These are phyloP conservation scores for Heteropelma amictum DNA, from an alignment of 2,888 invertebrate genomes.

Conservation along the genomic window DNA sequence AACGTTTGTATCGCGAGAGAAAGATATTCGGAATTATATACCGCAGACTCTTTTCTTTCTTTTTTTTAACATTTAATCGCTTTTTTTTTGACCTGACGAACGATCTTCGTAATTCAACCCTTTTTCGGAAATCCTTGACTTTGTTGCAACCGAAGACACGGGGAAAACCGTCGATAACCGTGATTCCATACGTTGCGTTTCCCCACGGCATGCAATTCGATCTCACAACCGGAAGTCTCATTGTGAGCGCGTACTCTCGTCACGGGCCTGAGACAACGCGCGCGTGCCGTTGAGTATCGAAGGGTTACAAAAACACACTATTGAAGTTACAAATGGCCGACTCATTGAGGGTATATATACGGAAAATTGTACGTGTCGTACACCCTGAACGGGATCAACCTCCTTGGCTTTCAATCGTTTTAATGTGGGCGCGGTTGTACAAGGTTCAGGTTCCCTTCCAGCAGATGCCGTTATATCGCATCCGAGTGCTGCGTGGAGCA, in stretches of 20 bases:
- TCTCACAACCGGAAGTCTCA: slow-evolving; percentile 27
- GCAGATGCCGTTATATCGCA: slow-evolving; percentile 18
- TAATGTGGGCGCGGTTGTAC: slow-evolving; percentile 9
- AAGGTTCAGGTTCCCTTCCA: slow-evolving; percentile 3
- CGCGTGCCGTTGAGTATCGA: slow-evolving; percentile 26
- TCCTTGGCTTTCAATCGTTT: not conserved
- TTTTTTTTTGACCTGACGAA: not conserved
- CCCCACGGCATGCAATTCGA: not conserved
- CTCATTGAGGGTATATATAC: not conserved
- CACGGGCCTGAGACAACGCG: slow-evolving; percentile 33
- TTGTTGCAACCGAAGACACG: not conserved
- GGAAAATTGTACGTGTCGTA: not conserved
- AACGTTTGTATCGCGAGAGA: slow-evolving; percentile 23
- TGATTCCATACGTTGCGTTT: not conserved
- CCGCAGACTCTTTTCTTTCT: too few species aligned
- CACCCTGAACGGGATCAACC: slow-evolving; percentile 29
- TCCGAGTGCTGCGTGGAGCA: too few species aligned
- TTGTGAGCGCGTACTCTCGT: slow-evolving; percentile 4
- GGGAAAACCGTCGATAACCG: slow-evolving; percentile 5
- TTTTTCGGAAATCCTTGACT: not conserved
- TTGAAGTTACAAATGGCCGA: slow-evolving; percentile 1
- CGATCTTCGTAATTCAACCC: not conserved
- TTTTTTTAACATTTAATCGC: not conserved
- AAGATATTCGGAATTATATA: too few species aligned
- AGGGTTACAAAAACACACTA: not conserved